A percentile compares a stretch with the other conserved stretches of the same genome.
These are phyloP conservation scores for Agrochola lychnidis DNA, from an alignment of 2,888 invertebrate species.

Conservation along the genomic window DNA sequence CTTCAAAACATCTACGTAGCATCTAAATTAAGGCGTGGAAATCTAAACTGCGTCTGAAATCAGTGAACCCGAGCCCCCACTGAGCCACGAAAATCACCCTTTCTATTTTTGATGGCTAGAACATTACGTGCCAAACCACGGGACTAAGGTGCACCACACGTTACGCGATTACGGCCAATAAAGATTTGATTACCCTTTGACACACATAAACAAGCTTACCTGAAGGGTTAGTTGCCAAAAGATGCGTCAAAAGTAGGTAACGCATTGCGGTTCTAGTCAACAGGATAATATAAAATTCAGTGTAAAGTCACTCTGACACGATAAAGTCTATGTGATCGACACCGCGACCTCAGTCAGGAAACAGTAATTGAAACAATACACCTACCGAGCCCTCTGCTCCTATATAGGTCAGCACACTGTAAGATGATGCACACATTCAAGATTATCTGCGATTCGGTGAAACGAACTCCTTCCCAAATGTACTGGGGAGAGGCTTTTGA, in stretches of 20 bases:
- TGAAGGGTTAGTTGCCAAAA: neutral
- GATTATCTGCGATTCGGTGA: conserved; percentile 34
- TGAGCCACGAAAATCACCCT: conserved; percentile 46
- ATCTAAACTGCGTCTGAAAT: conserved; percentile 43
- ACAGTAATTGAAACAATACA: conserved; percentile 58
- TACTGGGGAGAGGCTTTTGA: neutral
- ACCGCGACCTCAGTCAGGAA: conserved; percentile 35
- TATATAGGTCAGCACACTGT: conserved; percentile 22
- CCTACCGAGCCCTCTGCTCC: conserved; percentile 39
- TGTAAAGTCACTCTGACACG: too few species aligned
- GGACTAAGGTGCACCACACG: conserved; percentile 24
- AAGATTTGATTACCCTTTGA: conserved; percentile 17
- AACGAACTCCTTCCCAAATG: conserved; percentile 37
- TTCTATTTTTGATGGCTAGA: conserved; percentile 55
- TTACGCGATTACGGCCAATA: conserved; percentile 15
- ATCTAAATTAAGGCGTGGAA: conserved; percentile 45
- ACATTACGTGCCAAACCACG: conserved; percentile 54
- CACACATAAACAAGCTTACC: neutral
- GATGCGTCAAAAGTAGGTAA: neutral
- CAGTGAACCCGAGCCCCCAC: conserved; percentile 45
- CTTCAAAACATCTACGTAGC: conserved; percentile 48
- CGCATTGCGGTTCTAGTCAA: neutral
- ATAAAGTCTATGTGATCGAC: conserved; percentile 19
- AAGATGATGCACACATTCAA: conserved; percentile 29
- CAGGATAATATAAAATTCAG: neutral